Base-by-base conservation (phyloP, 2,888 invertebrate species). In the Auanema sp. region DNA sequence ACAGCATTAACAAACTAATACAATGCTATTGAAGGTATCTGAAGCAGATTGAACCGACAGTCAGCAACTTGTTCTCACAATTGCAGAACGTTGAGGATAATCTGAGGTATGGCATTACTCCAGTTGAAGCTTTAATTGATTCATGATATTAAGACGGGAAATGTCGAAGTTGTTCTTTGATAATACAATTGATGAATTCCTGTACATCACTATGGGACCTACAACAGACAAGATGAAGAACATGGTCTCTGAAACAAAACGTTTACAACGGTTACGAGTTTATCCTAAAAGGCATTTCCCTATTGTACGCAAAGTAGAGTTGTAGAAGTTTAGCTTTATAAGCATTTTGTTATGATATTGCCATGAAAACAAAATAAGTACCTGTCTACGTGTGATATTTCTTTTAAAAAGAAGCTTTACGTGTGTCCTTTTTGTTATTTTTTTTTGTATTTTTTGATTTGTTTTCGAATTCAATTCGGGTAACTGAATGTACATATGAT, bases 151-250 rank as follows among this genome's bases (percentile, higher is more conserved):
- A 50, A 74, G 78, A 60, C 52, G 41, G 14, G 71, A 72, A 14
- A 68, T 79, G 74, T 51, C 57, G 33, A 59, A 60, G 16, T 54
- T 77, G 11, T 80, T 77, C 61, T 73, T 69, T 53, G 66, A 68
- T 2, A 78, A 79, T 59, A 79, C 77, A 0, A 68, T 76, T 41
- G 79, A 80, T 40, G 79, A 80, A 62, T 75, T 77, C 33, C 58
- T 80, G 40, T 71, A 59, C 64, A 62, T 55, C 10, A 65, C 61
- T 0, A 60, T 67, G 18, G 67, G 65, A 14, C 60, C 53, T 57
- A 44, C 64, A 54, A 61, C 43, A 50, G 57, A 67, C 6, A 55
- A 64, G 42, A 12, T 69, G 2, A 51, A 47, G 14, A 53, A 21
- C 23, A 51, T 66, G 61, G 53, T 58, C 41, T 42, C 52, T 10